Conservation (phyloP, 2,888 invertebrate species). For the Lepidochitona cinerea region DNA sequence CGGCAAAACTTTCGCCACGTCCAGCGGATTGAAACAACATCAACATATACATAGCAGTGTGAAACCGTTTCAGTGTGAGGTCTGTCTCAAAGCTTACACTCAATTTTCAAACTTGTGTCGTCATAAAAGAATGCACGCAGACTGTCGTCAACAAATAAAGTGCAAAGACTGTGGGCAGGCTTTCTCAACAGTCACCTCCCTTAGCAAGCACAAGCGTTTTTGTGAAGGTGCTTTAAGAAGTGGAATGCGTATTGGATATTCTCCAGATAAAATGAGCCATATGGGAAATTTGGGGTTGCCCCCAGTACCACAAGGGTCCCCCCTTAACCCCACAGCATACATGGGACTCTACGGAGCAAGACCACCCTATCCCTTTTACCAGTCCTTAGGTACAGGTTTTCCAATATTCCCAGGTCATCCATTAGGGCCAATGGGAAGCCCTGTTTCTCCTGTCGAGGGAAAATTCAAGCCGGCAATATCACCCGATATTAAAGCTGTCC, state of each 20-base stretch:
- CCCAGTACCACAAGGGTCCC: conserved; percentile 18
- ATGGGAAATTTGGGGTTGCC: conserved; percentile 23
- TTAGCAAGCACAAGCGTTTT: conserved; percentile 96
- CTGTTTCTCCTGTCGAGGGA: conserved; percentile 14
- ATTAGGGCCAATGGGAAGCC: conserved; percentile 25
- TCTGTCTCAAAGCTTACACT: conserved; percentile 95
- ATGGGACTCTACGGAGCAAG: conserved; percentile 52
- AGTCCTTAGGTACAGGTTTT: conserved; percentile 41
- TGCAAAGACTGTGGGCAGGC: conserved; percentile 95
- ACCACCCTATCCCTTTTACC: conserved; percentile 57
- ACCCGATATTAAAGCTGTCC: conserved; percentile 20
- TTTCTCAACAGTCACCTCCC: conserved; percentile 91
- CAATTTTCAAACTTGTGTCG: conserved; percentile 99
- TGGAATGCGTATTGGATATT: conserved; percentile 52
- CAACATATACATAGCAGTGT: conserved; percentile 98
- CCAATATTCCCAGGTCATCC: conserved; percentile 38
- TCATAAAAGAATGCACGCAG: conserved; percentile 99
- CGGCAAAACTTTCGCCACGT: conserved; percentile 98
- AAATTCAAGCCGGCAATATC: conserved; percentile 16
- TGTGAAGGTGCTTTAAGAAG: conserved; percentile 81
- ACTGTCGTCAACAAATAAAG: conserved; percentile 92
- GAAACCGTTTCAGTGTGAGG: conserved; percentile 94
- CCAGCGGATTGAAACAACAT: conserved; percentile 98
- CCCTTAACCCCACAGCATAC: conserved; percentile 46
- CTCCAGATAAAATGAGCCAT: conserved; percentile 26